These are phyloP conservation scores for Eupithecia dodoneata DNA, from an alignment of 2,888 invertebrate species.

Conservation along the genomic window DNA sequence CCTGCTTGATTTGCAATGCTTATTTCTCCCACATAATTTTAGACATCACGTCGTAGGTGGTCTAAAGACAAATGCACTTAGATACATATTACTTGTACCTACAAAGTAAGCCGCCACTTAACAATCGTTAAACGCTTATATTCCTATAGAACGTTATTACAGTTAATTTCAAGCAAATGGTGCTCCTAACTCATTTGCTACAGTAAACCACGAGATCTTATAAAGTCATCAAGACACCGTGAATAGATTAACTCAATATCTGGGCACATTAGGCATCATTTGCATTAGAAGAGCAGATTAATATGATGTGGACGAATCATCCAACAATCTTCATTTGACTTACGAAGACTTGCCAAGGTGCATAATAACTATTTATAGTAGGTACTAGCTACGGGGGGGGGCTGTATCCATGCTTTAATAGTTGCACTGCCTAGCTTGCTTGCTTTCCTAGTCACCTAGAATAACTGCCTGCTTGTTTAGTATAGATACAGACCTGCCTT, in stretches of 20 bases:
- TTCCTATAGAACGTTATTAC: constrained; percentile 13
- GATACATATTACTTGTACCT: constrained; percentile 8
- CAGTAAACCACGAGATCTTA: constrained; percentile 68
- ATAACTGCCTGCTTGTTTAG: too few species aligned
- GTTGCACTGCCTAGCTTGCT: too few species aligned
- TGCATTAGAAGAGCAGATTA: neutral
- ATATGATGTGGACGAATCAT: neutral
- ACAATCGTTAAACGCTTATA: constrained; percentile 23
- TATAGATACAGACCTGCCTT: too few species aligned
- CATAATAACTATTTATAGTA: too few species aligned
- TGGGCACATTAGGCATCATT: neutral
- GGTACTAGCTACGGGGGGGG: too few species aligned
- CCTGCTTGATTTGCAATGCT: constrained; percentile 5
- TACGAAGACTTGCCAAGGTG: too few species aligned
- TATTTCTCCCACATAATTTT: neutral
- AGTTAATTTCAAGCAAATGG: constrained; percentile 38
- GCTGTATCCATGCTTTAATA: too few species aligned
- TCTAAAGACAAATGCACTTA: constrained; percentile 15
- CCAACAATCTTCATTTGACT: neutral
- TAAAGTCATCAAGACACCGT: constrained; percentile 46
- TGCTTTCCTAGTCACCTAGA: too few species aligned
- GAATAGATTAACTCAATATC: neutral
- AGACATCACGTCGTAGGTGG: constrained; percentile 24
- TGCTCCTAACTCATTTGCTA: constrained; percentile 60
- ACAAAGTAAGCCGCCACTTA: constrained; percentile 33